Evolutionary conservation across 2,797 vertebrate genomes (phyloP).

Genomic region (Fratercula arctica): DNA sequence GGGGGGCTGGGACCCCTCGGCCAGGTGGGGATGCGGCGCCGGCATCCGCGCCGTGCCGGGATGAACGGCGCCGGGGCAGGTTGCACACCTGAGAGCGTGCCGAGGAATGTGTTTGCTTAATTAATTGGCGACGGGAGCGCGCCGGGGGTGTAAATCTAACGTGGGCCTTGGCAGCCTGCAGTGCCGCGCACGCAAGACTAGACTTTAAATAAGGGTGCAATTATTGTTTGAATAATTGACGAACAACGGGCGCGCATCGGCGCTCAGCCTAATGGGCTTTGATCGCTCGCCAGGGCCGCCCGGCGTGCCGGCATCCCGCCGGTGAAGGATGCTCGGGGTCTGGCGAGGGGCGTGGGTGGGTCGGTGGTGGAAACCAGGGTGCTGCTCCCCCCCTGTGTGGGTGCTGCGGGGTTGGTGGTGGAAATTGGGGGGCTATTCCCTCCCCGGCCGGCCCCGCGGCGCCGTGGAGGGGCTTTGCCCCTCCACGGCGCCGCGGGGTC

Average conservation of each 20-base stretch:
- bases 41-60: neutral
- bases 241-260: slow-evolving; percentile 63
- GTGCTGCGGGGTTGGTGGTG: neutral
- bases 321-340: neutral
- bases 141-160: slow-evolving; percentile 63
- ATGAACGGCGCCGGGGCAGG: slow-evolving; percentile 1
- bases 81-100: slow-evolving; percentile 77
- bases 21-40: neutral
- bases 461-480: neutral
- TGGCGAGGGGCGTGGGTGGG: neutral
- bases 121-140: slow-evolving; percentile 72
- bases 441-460: fast-evolving
- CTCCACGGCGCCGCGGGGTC: neutral
- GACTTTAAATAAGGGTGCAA: slow-evolving; percentile 83
- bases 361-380: neutral
- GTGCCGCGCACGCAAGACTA: slow-evolving; percentile 71
- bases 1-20: neutral
- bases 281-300: slow-evolving; percentile 56
- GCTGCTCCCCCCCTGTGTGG: neutral
- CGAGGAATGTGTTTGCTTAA: slow-evolving; percentile 75
- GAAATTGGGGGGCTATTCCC: neutral
- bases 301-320: neutral
- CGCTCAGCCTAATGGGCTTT: slow-evolving; percentile 69
- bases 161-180: slow-evolving; percentile 68
- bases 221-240: slow-evolving; percentile 82